These are phyloP conservation scores for Sminthurides aquaticus DNA, from an alignment of 2,888 invertebrate species.

Conservation along the genomic window DNA sequence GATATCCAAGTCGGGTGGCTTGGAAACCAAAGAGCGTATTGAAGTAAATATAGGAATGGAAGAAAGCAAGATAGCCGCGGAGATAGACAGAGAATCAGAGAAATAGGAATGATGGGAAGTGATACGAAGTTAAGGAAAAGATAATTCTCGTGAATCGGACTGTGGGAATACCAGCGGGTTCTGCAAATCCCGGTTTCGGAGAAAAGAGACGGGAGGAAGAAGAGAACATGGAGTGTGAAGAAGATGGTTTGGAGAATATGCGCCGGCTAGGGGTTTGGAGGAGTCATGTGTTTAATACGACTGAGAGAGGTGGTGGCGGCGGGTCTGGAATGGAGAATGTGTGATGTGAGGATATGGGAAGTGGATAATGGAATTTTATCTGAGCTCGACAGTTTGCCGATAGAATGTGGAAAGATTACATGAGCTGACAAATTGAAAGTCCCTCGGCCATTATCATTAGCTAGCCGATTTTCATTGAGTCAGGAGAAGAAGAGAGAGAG, in stretches of 20 bases:
- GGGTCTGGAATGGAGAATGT: neutral
- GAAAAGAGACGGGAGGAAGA: too few relatives aligned
- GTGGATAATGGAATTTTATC: neutral
- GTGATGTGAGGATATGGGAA: neutral
- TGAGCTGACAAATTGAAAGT: neutral
- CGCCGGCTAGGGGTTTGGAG: too few relatives aligned
- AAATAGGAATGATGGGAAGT: too few relatives aligned
- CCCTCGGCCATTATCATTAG: neutral
- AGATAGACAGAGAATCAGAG: constrained; percentile 10
- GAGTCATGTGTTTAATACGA: neutral
- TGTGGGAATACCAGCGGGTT: too few relatives aligned
- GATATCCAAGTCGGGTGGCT: too few relatives aligned
- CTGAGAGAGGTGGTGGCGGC: neutral
- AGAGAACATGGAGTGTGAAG: too few relatives aligned
- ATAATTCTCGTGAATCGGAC: too few relatives aligned
- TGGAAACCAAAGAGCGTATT: too few relatives aligned
- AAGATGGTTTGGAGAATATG: neutral
- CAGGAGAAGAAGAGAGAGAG: too few relatives aligned
- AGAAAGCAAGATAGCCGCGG: neutral
- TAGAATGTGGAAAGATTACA: neutral
- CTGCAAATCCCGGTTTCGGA: too few relatives aligned
- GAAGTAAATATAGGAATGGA: too few relatives aligned
- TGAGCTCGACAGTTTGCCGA: neutral
- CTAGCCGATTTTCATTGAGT: neutral
- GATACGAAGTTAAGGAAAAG: too few relatives aligned